Evolutionary conservation across 2,113 vertebrate species (phyloP).

Genomic region (Hymenochirus boettgeri): DNA sequence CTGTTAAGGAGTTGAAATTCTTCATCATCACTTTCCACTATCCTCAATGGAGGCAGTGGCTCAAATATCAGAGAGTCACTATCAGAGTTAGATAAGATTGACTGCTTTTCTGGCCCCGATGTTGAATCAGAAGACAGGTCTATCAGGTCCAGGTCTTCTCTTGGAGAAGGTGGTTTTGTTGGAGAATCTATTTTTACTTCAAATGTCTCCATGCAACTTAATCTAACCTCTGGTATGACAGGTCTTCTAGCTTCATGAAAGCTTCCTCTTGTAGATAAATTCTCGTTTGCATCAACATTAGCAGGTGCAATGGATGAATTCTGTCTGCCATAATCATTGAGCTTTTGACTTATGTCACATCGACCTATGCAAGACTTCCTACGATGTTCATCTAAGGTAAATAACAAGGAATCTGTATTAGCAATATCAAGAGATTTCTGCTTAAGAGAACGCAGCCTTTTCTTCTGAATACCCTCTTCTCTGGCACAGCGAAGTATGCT

Average conservation of each 20-base stretch:
- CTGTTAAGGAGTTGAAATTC: conserved; percentile 72
- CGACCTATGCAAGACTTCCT: conserved; percentile 96
- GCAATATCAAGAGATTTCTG: conserved; percentile 98
- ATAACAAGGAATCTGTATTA: conserved; percentile 94
- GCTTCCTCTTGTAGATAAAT: conserved; percentile 58
- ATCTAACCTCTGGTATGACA: conserved; percentile 89
- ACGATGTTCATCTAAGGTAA: conserved; percentile 89
- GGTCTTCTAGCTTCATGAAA: conserved; percentile 73
- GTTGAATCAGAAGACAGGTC: conserved; percentile 93
- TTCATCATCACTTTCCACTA: conserved; percentile 93
- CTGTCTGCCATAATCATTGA: conserved; percentile 67
- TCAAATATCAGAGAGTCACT: conserved; percentile 95
- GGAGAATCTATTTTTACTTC: conserved; percentile 80
- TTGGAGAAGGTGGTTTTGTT: conserved; percentile 52
- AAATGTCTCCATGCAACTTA: conserved; percentile 92
- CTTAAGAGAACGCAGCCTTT: conserved; percentile 92
- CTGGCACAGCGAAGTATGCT: conserved; percentile 87
- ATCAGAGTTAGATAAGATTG: conserved; percentile 87
- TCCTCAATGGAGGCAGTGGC: conserved; percentile 85
- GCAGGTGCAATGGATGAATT: conserved; percentile 70
- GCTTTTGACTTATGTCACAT: conserved; percentile 70
- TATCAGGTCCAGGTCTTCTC: conserved; percentile 89
- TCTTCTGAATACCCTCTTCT: conserved; percentile 92
- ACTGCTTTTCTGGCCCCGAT: conserved; percentile 89
- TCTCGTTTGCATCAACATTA: conserved; percentile 55